phyloP scores from a whole-genome alignment of 2,888 invertebrate species.

The Pachydiplax longipennis region DNA sequence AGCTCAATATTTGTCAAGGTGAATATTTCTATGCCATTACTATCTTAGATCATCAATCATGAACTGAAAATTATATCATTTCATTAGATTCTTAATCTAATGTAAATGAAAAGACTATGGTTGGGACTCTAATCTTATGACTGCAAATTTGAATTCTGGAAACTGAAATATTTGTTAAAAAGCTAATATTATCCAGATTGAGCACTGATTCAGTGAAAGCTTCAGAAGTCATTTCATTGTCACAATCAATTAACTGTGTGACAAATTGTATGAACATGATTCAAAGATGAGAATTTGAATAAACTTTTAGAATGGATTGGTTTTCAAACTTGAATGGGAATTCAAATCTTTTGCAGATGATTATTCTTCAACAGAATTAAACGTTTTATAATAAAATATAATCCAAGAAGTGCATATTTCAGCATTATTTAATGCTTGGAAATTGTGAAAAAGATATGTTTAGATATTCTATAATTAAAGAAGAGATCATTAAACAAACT shows the following conservation, averaged over 20 bases:
- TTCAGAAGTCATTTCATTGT: no score
- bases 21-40: background rate
- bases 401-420: background rate
- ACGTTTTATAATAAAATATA: background rate
- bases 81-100: background rate
- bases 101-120: background rate
- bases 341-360: no score
- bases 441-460: background rate
- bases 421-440: background rate
- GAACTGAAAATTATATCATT: background rate
- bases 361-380: background rate
- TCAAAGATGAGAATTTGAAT: no score
- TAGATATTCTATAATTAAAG: background rate
- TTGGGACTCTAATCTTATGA: no score
- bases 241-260: no score
- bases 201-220: no score
- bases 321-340: no score
- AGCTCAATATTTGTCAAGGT: background rate
- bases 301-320: no score
- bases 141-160: no score
- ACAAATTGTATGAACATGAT: no score
- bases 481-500: background rate
- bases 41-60: background rate
- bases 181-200: no score
- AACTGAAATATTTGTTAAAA: no score